A percentile compares a stretch with the other conserved stretches of the same genome.
Evolutionary conservation across 2,888 invertebrate genomes (phyloP).

Genomic region (Portevinia maculata): DNA sequence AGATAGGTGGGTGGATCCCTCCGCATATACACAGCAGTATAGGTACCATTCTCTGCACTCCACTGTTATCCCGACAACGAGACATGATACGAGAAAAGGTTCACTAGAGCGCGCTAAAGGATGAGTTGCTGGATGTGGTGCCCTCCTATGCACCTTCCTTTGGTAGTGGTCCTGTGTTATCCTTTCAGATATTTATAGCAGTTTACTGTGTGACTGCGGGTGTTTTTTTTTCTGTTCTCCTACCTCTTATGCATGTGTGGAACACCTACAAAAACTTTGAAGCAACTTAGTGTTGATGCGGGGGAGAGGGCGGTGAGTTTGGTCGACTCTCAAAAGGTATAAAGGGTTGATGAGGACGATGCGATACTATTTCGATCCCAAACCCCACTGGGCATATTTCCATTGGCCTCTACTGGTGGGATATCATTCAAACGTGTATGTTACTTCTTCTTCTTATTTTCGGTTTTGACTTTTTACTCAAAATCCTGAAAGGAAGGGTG

Average conservation of each 20-base stretch:
- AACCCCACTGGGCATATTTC: constrained; percentile 45
- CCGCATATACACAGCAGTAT: constrained; percentile 11
- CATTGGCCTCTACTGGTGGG: constrained; percentile 27
- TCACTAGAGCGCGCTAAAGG: constrained; percentile 44
- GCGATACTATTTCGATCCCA: constrained; percentile 31
- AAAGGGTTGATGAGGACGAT: constrained; percentile 70
- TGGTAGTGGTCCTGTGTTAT: constrained; percentile 64
- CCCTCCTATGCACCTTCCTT: constrained; percentile 57
- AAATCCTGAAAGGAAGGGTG: constrained; percentile 20
- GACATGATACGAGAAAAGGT: constrained; percentile 72
- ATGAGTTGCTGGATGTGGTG: background rate
- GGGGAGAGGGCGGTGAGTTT: constrained; percentile 9
- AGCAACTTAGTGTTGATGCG: constrained; percentile 26
- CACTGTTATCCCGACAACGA: constrained; percentile 72
- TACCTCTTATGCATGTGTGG: constrained; percentile 16
- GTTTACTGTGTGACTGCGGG: constrained; percentile 63
- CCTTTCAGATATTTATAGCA: constrained; percentile 71
- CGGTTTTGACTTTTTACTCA: constrained; percentile 62
- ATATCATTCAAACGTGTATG: constrained; percentile 60
- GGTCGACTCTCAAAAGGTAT: constrained; percentile 46
- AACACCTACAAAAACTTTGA: constrained; percentile 39
- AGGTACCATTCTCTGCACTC: constrained; percentile 4
- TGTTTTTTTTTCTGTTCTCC: constrained; percentile 20
- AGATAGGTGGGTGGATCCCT: constrained; percentile 70
- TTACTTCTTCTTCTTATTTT: constrained; percentile 36